Percentiles rank a stretch among this genome's conserved stretches.
Conservation (phyloP, 2,113 vertebrate species). For the Donacobius atricapilla region DNA sequence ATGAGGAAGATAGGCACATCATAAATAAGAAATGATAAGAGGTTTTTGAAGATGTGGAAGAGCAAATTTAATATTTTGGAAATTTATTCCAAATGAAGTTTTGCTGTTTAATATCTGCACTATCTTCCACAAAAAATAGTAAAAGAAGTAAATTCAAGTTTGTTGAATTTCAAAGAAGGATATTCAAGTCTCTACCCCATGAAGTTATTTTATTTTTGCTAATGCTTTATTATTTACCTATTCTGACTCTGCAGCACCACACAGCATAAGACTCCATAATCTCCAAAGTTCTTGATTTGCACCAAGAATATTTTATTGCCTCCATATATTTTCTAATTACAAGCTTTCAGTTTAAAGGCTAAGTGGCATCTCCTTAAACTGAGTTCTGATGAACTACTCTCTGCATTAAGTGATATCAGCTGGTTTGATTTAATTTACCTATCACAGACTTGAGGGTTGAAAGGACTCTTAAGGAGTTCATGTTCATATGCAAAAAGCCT, state of each 20-base stretch:
- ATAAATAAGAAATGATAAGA: neutral
- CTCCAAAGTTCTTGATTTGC: neutral
- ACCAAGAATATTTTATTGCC: neutral
- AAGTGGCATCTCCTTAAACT: neutral
- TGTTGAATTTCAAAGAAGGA: neutral
- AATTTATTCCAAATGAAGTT: neutral
- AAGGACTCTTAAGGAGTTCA: neutral
- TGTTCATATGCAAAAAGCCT: neutral
- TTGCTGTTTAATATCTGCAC: neutral
- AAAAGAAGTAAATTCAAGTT: neutral
- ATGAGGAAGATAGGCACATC: neutral
- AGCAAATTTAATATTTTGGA: neutral
- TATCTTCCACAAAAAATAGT: neutral
- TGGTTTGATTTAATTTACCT: neutral
- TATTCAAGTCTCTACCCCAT: neutral
- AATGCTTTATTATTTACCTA: neutral
- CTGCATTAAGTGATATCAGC: neutral
- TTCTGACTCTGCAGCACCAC: neutral
- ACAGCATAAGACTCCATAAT: neutral
- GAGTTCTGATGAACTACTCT: neutral
- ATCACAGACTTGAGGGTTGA: neutral
- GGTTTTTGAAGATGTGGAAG: neutral
- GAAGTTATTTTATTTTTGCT: neutral
- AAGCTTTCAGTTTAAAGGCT: neutral
- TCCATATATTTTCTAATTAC: neutral